Evolutionary conservation across 2,888 invertebrate species (phyloP).

Genomic region (Melangyna quadrimaculata): DNA sequence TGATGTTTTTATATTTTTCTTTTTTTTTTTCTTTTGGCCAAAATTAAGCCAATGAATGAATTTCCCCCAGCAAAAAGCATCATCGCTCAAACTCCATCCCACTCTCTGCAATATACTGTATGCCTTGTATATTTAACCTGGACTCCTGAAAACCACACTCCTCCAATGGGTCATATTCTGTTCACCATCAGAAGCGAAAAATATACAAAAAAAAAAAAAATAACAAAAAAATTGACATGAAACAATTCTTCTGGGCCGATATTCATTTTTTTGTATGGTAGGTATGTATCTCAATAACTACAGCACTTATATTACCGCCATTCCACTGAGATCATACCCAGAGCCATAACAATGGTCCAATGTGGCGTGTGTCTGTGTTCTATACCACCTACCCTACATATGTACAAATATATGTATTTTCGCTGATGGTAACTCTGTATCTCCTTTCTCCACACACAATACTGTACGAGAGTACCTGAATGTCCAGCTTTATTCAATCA

Average conservation of each 20-base stretch:
- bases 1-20: slow-evolving; percentile 1
- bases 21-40: not conserved
- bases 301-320: slow-evolving; percentile 32
- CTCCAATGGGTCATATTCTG: slow-evolving; percentile 23
- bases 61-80: slow-evolving; percentile 2
- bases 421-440: slow-evolving; percentile 58
- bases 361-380: not conserved
- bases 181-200: not conserved
- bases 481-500: slow-evolving; percentile 66
- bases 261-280: slow-evolving; percentile 1
- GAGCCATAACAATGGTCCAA: slow-evolving; percentile 19
- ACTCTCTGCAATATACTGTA: not conserved
- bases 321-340: not conserved
- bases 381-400: not conserved
- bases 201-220: not conserved
- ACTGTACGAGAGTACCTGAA: slow-evolving; percentile 54
- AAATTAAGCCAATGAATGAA: slow-evolving; percentile 32
- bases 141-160: not conserved
- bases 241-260: slow-evolving; percentile 30
- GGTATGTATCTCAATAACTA: slow-evolving; percentile 13
- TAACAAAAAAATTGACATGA: slow-evolving; percentile 30
- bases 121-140: slow-evolving; percentile 7
- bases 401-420: slow-evolving; percentile 50
- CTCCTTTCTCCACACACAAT: slow-evolving; percentile 21
- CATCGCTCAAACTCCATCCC: not conserved